A percentile compares a stretch with the other conserved stretches of the same genome.
phyloP scores from a whole-genome alignment of 2,888 invertebrate species.

The Actias luna region DNA sequence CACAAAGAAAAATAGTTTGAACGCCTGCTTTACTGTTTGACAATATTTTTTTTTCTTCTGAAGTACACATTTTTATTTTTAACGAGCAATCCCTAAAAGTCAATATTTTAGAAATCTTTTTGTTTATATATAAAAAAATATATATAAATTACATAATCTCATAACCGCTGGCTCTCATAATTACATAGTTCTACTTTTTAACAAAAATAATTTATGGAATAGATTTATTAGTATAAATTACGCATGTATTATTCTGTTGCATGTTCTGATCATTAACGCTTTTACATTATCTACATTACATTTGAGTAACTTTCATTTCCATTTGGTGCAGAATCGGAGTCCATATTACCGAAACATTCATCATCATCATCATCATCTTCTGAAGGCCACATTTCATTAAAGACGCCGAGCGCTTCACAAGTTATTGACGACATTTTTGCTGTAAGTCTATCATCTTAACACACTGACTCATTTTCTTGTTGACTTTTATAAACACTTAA shows the following conservation, averaged over 20 bases:
- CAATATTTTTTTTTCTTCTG: conserved; percentile 60
- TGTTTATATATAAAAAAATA: background rate
- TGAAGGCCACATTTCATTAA: conserved; percentile 61
- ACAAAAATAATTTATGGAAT: no score
- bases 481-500: background rate
- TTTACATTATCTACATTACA: background rate
- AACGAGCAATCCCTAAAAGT: conserved; percentile 30
- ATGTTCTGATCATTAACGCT: background rate
- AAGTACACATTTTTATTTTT: conserved; percentile 60
- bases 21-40: conserved; percentile 46
- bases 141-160: background rate
- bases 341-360: conserved; percentile 58
- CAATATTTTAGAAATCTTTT: background rate
- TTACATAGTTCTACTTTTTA: background rate
- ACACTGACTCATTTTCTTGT: conserved; percentile 13
- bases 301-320: background rate
- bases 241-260: background rate
- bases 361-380: conserved; percentile 57
- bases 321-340: conserved; percentile 50
- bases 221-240: background rate
- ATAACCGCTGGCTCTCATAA: background rate
- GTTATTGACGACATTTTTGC: conserved; percentile 71
- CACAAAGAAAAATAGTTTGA: conserved; percentile 50
- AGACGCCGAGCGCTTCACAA: conserved; percentile 69
- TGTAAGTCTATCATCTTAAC: conserved; percentile 57